A percentile compares a stretch with the other conserved stretches of the same genome.
phyloP scores from a whole-genome alignment of 2,888 invertebrate species.

The Hirtodrosophila confusa region DNA sequence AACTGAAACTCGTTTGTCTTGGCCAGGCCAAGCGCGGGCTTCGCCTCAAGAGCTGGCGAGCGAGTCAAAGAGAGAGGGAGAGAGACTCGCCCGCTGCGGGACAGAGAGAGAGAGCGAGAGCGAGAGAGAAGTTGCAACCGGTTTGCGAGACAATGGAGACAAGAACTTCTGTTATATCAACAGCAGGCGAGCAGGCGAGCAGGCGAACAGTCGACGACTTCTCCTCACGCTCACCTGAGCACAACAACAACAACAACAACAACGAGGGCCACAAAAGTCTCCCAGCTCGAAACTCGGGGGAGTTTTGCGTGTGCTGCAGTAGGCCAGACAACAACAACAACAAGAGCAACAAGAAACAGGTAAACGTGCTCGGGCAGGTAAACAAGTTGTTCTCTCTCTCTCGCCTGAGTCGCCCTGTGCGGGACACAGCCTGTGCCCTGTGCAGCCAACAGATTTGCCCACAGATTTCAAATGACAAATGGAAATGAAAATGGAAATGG shows the following conservation, averaged over 20 bases:
- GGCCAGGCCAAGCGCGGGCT: constrained; percentile 39
- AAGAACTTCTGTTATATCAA: constrained; percentile 65
- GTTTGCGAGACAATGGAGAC: constrained; percentile 45
- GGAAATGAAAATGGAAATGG: constrained; percentile 53
- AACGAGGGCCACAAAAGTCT: constrained; percentile 7
- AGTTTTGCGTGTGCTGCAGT: constrained; percentile 52
- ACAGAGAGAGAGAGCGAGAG: constrained; percentile 1
- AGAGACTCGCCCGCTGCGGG: background rate
- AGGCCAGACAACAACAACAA: constrained; percentile 35
- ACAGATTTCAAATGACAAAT: constrained; percentile 45
- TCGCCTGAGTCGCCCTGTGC: constrained; percentile 40
- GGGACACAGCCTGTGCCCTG: no score
- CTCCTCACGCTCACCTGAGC: constrained; percentile 45
- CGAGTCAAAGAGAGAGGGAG: background rate
- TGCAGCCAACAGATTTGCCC: constrained; percentile 39
- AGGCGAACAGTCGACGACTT: constrained; percentile 25
- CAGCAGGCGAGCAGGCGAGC: no score
- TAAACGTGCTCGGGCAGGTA: constrained; percentile 47
- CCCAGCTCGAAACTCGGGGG: constrained; percentile 39
- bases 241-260: no score
- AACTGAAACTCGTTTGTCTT: constrained; percentile 81
- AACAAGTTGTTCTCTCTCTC: constrained; percentile 36
- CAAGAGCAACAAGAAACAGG: constrained; percentile 39
- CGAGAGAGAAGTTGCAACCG: constrained; percentile 32
- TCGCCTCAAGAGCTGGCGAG: background rate